Evolutionary conservation across 2,888 invertebrate genomes (phyloP).

Genomic region (Latrodectus elegans): DNA sequence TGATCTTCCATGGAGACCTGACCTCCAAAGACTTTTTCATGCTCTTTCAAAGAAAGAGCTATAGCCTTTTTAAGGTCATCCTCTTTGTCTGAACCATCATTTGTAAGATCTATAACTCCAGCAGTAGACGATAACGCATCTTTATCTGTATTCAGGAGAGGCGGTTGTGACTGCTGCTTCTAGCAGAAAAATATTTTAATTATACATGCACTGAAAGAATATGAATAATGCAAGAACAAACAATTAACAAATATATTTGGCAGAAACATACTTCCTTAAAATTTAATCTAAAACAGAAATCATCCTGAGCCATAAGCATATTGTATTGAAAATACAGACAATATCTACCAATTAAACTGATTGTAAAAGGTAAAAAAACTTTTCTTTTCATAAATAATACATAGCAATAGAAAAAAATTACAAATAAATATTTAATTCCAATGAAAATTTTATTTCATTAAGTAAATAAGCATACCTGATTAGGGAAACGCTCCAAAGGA

Average conservation of each 20-base stretch:
- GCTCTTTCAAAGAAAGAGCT: slow-evolving; percentile 75
- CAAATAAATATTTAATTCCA: neutral
- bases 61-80: slow-evolving; percentile 76
- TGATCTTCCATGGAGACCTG: slow-evolving; percentile 75
- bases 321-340: too few species aligned
- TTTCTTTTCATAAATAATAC: neutral
- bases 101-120: slow-evolving; percentile 72
- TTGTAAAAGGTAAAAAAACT: neutral
- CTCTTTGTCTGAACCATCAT: slow-evolving; percentile 71
- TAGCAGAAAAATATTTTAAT: neutral
- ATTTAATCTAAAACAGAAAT: too few species aligned
- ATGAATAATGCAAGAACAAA: too few species aligned
- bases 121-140: slow-evolving; percentile 52
- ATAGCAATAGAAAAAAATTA: neutral
- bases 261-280: too few species aligned
- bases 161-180: slow-evolving; percentile 50
- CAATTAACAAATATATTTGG: too few species aligned
- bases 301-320: too few species aligned
- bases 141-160: slow-evolving; percentile 46
- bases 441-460: neutral
- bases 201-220: neutral
- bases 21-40: slow-evolving; percentile 75
- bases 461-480: slow-evolving; percentile 45
- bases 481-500: slow-evolving; percentile 67
- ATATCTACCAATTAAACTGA: too few species aligned